phyloP scores from a whole-genome alignment of 2,797 vertebrate species.

The Pipistrellus kuhlii region DNA sequence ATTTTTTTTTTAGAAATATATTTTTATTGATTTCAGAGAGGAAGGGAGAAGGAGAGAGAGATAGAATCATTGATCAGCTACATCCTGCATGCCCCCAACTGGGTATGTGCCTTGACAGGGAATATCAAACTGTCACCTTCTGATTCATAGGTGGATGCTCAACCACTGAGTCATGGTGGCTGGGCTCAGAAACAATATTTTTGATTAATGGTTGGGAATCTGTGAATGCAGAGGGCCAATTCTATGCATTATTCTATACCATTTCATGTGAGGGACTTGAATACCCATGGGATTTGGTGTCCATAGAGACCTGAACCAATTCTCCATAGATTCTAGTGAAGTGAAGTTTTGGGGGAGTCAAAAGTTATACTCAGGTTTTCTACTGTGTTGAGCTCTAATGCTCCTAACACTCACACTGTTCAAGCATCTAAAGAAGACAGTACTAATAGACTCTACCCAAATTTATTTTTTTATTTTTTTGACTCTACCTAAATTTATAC shows the following conservation, averaged over 20 bases:
- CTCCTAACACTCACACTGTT: background rate
- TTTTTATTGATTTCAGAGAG: no score
- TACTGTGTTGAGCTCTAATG: background rate
- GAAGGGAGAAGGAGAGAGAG: no score
- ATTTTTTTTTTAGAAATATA: no score
- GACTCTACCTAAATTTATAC: background rate
- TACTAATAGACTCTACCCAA: background rate
- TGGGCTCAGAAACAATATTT: background rate
- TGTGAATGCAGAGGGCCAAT: background rate
- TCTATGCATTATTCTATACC: no score
- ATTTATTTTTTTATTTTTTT: no score
- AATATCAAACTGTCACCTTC: no score
- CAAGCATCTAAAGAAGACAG: background rate
- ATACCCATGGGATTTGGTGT: background rate
- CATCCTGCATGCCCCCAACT: no score
- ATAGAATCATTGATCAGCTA: no score
- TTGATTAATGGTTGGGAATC: background rate
- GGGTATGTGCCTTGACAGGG: no score
- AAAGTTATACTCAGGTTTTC: background rate
- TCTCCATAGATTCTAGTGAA: background rate
- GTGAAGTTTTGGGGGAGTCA: background rate
- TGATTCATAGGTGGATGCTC: no score
- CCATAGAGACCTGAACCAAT: background rate
- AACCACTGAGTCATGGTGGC: no score
- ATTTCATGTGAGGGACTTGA: background rate